Base-by-base conservation (phyloP, 2,113 vertebrate species). In the Lepus americanus region DNA sequence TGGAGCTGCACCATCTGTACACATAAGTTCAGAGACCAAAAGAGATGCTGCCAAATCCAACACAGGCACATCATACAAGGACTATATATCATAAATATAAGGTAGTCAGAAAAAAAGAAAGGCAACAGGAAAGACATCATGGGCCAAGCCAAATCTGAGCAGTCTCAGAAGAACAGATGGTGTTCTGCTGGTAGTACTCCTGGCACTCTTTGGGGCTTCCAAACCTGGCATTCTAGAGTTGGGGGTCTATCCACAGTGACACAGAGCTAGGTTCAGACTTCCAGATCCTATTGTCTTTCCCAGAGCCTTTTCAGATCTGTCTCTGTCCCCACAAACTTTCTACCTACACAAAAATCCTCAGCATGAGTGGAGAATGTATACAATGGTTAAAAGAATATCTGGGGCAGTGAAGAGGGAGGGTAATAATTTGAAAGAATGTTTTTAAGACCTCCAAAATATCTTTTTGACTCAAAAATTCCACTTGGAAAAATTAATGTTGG, bases 321-420 rank as follows among this genome's bases (percentile, higher is more conserved):
- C 44, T 67, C 73, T 27, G 8, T 11, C 49, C 36, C 27, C 69
- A 82, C 13, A 51, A 19, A 66, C 90, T 9, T 61, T 10, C 29
- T 76, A 51, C 53, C 8, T 27, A n/a, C 27, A 74, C 76, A 87
- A 36, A 87, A 70, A 74, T 61, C 19, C 77, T 63, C 79, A 55
- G 27, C 3, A 3, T 29, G 44, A 93, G 27, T 31, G 1, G 27
- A 8, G 33, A 67, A 36, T 53, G 23, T 66, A 10, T 10, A 72
- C 6, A 72, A 20, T 73, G 59, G 25, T 25, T 78, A 89, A 87
- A 82, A 74, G 76, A 25, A 10, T 23, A 89, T 39, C 53, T 8
- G 11, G 3, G 31, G 13, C 9, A 36, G 8, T 49, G 12, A 3
- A 9, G 3, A 20, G 4, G 8, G 2, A 36, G 25, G 0, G 33